Evolutionary conservation across 2,113 vertebrate species (phyloP), one percentile per base, ranked within the genome.

Genomic region (Rhineura floridana): DNA sequence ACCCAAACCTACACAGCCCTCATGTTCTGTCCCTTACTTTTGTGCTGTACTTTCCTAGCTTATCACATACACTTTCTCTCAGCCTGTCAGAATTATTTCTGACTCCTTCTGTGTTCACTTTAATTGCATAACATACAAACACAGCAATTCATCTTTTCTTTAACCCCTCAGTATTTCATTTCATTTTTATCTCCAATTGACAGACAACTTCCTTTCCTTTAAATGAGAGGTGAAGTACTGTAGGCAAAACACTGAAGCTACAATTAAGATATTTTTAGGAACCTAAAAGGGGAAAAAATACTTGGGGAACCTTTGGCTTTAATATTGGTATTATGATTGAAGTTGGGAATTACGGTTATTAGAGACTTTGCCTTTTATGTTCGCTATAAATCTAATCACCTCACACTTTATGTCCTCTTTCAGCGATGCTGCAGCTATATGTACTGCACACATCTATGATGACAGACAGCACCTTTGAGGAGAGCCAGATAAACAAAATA

Each of bases 301-400:
- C 77, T 87, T 91, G 2, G 1, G 48, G 91, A 93, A 94, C 87
- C 36, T 30, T 89, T 89, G 85, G 88, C 91, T 95, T 96, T 93
- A 94, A 88, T 89, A 83, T 36, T 80, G 52, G 86, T 72, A 85
- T 90, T 87, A 90, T 83, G 72, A 94, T 65, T 73, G 85, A 90
- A 94, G 72, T 50, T 83, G 93, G 87, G 84, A 96, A 94, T 96
- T 93, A 88, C 65, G 62, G 91, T 94, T 95, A 89, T 93, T 94
- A 94, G 88, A 92, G 94, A 86, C 89, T 94, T 92, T 86, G 72
- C 91, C 59, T n/a, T 88, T 82, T 92, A 87, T 69, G 78, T 72
- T 88, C 10, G 2, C 83, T 73, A 39, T 93, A 89, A 95, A 93
- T 95, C 95, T 94, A 93, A 94, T 94, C 8, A 15, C 63, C 77